Evolutionary conservation across 1,140 invertebrate genomes (phyloP), one percentile per base, ranked within the genome.

Genomic region (Delia radicum): DNA sequence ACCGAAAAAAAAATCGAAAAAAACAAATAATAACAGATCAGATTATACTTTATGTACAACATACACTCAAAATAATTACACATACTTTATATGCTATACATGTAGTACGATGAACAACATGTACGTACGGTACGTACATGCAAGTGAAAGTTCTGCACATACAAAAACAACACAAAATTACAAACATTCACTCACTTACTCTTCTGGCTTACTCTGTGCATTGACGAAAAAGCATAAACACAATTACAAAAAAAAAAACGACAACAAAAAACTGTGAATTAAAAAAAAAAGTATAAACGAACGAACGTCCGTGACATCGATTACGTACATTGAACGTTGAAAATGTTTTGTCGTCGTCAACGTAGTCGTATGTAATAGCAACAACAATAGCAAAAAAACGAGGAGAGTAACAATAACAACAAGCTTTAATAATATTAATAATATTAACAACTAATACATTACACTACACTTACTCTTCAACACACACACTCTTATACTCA

Each of bases 311-410:
- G 65, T 69, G 65, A 69, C 65, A 69, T 69, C 65, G 65, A 69
- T 69, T 69, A 69, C 65, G 65, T 69, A 69, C 65, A 69, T 69
- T 69, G 65, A 69, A 69, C 65, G 65, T 69, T 69, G 65, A 69
- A 69, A 69, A 69, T 69, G 29, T 69, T 69, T 28, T 69, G 65
- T 69, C 18, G 65, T 69, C 8, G 65, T 69, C 3, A 28, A 31
- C 63, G 28, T 67, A 12, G 65, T n/a, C 31, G 18, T 69, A 31
- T 69, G 65, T 69, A 69, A 69, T 69, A 31, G 48, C 48, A 55
- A 55, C 48, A 55, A 55, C 46, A 55, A 55, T 7, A 55, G 33
- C 13, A n/a, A n/a, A n/a, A n/a, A 37, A 37, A 13, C 33, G 8
- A 37, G 13, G 13, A 13, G 8, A 37, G 13, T 37, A 55, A n/a